Percentiles rank a stretch among this genome's conserved stretches.
Evolutionary conservation across 2,888 invertebrate genomes (phyloP).

Genomic region (Orthonevra nobilis): DNA sequence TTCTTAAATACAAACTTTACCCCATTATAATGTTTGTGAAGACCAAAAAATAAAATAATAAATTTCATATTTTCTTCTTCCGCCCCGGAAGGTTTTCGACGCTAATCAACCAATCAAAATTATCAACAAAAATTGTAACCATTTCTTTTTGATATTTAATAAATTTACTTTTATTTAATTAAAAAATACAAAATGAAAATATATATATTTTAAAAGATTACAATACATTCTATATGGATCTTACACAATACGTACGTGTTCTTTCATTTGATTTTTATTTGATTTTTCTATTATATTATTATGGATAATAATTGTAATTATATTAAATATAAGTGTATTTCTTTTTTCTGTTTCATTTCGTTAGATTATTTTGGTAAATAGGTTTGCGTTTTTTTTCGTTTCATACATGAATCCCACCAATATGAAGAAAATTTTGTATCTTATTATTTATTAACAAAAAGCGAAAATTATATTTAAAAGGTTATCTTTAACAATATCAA

Average conservation of each 20-base stretch:
- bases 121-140: not conserved
- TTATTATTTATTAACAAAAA: conserved; percentile 34
- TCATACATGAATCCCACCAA: conserved; percentile 33
- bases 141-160: conserved; percentile 44
- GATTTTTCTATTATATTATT: conserved; percentile 32
- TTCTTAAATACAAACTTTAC: no score
- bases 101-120: no score
- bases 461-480: conserved; percentile 32
- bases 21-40: no score
- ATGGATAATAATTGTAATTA: conserved; percentile 56
- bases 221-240: conserved; percentile 62
- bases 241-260: conserved; percentile 55
- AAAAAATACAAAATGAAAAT: conserved; percentile 71
- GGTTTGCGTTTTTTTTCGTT: conserved; percentile 25
- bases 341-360: conserved; percentile 31
- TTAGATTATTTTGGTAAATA: conserved; percentile 60
- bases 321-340: conserved; percentile 67
- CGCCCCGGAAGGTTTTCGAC: no score
- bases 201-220: conserved; percentile 68
- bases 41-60: no score
- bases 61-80: no score
- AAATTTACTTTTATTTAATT: conserved; percentile 69
- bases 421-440: conserved; percentile 21
- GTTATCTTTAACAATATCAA: conserved; percentile 11
- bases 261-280: conserved; percentile 21